phyloP scores from a whole-genome alignment of 2,888 invertebrate species.

The Metellina segmentata region DNA sequence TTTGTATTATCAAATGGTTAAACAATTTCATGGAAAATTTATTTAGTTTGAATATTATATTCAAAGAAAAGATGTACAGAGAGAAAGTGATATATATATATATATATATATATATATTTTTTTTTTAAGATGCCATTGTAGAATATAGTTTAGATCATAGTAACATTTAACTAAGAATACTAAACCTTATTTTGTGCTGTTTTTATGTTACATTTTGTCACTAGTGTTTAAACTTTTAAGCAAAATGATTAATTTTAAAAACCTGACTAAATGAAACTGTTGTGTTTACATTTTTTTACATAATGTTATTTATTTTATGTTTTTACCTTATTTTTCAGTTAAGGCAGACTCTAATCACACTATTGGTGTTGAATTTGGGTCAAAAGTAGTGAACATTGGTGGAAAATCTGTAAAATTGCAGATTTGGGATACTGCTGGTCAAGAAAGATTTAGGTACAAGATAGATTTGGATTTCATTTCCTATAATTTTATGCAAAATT shows the following conservation, averaged over 20 bases:
- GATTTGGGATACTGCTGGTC: constrained; percentile 87
- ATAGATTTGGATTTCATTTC: too few species aligned
- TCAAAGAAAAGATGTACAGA: too few species aligned
- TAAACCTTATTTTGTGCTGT: neutral
- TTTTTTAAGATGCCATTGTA: too few species aligned
- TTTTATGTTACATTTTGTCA: neutral
- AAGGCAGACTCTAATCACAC: constrained; percentile 92
- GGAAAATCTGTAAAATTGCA: constrained; percentile 91
- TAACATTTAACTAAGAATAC: neutral
- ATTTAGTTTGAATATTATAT: too few species aligned
- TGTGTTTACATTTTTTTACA: neutral
- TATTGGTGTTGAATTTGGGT: constrained; percentile 93
- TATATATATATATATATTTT: too few species aligned
- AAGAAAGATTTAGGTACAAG: constrained; percentile 82
- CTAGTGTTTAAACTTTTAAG: neutral
- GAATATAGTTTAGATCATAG: too few species aligned
- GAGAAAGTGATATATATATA: too few species aligned
- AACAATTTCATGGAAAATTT: too few species aligned
- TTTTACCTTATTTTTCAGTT: constrained; percentile 82
- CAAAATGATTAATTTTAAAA: neutral
- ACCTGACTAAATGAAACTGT: neutral
- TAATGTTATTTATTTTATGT: neutral
- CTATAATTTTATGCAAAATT: too few species aligned
- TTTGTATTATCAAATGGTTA: too few species aligned
- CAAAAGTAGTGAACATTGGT: constrained; percentile 90